These are phyloP conservation scores for Macrosiphum euphorbiae DNA, from an alignment of 2,888 invertebrate species.

Conservation along the genomic window DNA sequence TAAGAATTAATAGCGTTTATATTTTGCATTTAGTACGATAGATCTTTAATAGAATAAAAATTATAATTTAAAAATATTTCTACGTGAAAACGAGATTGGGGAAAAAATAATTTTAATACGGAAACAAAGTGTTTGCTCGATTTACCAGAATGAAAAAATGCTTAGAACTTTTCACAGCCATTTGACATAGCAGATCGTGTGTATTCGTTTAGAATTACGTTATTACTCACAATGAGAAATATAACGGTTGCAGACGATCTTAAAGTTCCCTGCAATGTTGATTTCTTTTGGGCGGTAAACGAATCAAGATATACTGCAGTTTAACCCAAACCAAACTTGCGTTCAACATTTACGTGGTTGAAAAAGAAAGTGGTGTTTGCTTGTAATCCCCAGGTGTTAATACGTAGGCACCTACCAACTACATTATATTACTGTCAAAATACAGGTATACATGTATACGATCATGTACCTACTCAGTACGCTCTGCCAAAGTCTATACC, in stretches of 20 bases:
- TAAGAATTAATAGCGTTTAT: background rate
- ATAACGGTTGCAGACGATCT: background rate
- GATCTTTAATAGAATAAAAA: background rate
- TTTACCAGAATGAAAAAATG: background rate
- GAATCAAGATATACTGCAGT: background rate
- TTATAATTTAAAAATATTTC: background rate
- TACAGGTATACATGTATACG: background rate
- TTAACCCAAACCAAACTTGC: background rate
- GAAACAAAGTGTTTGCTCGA: background rate
- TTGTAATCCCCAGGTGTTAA: background rate
- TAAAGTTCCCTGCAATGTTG: background rate
- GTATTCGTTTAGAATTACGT: background rate
- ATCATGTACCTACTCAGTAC: background rate
- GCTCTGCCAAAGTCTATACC: background rate
- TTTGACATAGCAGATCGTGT: background rate
- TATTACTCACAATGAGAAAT: background rate
- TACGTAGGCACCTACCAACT: background rate
- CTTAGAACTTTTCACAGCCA: background rate
- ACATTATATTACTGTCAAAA: background rate
- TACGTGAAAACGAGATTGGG: background rate
- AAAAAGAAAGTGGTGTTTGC: background rate
- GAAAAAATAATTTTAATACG: background rate
- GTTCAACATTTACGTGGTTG: background rate
- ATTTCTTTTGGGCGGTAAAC: background rate
- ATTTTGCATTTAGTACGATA: background rate